Base-by-base conservation (phyloP, 2,797 vertebrate genomes). In the Chiloscyllium punctatum region DNA sequence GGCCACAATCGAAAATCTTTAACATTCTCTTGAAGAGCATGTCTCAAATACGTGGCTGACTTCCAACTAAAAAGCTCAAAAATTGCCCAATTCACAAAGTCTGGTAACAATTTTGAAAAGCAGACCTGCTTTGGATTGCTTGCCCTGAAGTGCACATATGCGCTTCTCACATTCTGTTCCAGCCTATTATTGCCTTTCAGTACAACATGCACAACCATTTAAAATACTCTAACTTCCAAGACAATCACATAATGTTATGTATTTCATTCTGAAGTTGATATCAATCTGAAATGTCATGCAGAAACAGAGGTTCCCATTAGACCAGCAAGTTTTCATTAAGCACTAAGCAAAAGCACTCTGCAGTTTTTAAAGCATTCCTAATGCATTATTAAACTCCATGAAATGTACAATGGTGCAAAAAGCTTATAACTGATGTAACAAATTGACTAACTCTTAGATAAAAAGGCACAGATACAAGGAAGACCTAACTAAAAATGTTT, bases 241-340 rank as follows among this genome's bases (percentile, higher is more conserved):
- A 88, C 51, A 88, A 57, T 88, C 86, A 88, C 53, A 88, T 88
- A 57, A 57, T 57, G 53, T 57, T 88, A 88, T 33, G 86, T 88
- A 88, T 57, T 88, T 88, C 86, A 88, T 53, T 57, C 25, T 88
- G 86, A 88, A 88, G 86, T 98, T 98, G 98, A 97, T 98, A 98
- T 98, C 98, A 98, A 97, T 97, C 97, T 97, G 97, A 98, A 98
- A 98, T 98, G 98, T 98, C 97, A 98, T 97, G 98, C 98, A 98
- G 98, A 98, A 98, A 98, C 98, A 98, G 98, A 97, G 98, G 98
- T 97, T 97, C 97, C 98, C 98, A 98, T 98, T 98, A 98, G 98
- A 98, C 98, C 97, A 98, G 98, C 97, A 98, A 97, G 97, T 97
- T 97, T 97, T 98, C 98, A 98, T 98, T 98, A 98, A 98, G 96